Conservation (phyloP, 2,797 vertebrate species). For the Mionectes olivaceus region DNA sequence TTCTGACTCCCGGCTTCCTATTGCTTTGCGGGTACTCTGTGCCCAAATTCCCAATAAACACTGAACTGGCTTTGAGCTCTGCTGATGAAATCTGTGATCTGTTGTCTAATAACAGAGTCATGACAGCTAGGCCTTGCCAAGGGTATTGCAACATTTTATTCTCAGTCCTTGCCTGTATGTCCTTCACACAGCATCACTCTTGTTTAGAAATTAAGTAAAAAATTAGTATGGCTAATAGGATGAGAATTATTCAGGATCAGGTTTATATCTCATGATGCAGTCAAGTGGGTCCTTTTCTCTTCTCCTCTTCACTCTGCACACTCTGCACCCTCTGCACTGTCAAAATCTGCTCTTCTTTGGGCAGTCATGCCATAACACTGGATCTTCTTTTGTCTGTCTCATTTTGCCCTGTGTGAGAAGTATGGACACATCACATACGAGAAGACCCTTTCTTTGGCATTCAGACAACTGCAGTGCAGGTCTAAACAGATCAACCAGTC, state of each 20-base stretch:
- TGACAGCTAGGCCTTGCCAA: background rate
- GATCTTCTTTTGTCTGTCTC: background rate
- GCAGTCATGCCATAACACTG: background rate
- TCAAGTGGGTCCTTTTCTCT: background rate
- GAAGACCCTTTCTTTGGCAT: background rate
- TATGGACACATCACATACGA: background rate
- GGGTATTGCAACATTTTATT: background rate
- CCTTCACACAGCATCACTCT: background rate
- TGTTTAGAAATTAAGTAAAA: background rate
- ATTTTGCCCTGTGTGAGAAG: background rate
- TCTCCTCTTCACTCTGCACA: background rate
- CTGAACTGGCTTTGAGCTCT: background rate
- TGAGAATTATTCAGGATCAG: background rate
- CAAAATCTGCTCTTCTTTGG: background rate
- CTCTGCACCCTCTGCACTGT: background rate
- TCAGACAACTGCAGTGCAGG: background rate
- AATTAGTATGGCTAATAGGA: background rate
- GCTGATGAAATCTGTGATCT: background rate
- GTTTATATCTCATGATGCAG: background rate
- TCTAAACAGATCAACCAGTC: background rate
- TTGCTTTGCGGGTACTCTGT: background rate
- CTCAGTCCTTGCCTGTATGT: background rate
- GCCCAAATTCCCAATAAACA: background rate
- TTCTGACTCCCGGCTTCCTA: background rate
- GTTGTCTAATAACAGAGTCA: background rate